Conservation (phyloP, 2,113 vertebrate species). For the Diadophis punctatus region DNA sequence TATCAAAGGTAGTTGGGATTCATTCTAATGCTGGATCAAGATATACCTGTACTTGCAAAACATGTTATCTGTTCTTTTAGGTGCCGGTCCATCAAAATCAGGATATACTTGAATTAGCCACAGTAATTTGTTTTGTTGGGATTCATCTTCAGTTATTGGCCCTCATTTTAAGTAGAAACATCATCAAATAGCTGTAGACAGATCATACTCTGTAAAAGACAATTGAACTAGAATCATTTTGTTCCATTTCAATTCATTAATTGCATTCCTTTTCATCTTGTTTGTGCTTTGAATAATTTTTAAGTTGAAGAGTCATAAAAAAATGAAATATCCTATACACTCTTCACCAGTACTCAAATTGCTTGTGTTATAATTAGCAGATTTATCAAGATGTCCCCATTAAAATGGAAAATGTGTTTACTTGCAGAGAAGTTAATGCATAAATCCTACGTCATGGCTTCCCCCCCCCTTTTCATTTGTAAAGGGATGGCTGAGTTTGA, state of each 20-base stretch:
- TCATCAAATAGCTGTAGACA: not conserved
- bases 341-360: not conserved
- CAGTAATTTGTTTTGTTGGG: not conserved
- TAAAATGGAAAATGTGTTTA: slow-evolving; percentile 5
- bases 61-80: not conserved
- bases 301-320: not conserved
- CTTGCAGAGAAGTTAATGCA: not conserved
- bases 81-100: not conserved
- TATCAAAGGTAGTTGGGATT: not conserved
- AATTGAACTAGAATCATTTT: not conserved
- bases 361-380: not conserved
- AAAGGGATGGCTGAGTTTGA: not conserved
- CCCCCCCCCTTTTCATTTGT: slow-evolving; percentile 16
- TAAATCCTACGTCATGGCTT: not conserved
- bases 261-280: not conserved
- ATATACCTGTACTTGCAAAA: not conserved
- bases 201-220: not conserved
- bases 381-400: not conserved
- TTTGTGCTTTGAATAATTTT: not conserved
- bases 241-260: not conserved
- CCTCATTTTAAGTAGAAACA: not conserved
- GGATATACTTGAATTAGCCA: not conserved
- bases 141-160: not conserved
- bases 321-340: not conserved
- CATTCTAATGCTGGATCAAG: not conserved